phyloP scores from a whole-genome alignment of 2,888 invertebrate species.

The Orthosia incerta region DNA sequence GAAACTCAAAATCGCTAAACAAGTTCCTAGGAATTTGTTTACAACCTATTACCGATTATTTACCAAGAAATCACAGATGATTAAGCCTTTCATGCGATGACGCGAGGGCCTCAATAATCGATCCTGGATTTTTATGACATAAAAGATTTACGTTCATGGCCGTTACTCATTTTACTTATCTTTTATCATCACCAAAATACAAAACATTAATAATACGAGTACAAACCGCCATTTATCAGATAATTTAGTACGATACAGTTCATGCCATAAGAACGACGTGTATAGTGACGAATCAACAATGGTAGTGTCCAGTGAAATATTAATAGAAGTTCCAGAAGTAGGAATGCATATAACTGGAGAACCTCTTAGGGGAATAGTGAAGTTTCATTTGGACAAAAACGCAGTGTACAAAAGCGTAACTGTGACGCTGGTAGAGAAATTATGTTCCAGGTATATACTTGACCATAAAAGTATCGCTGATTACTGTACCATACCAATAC shows the following conservation, averaged over 20 bases:
- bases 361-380: conserved; percentile 62
- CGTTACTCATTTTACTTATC: conserved; percentile 18
- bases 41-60: neutral
- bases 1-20: neutral
- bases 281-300: conserved; percentile 42
- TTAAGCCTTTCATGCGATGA: neutral
- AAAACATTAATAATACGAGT: neutral
- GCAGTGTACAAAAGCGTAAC: conserved; percentile 58
- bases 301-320: conserved; percentile 68
- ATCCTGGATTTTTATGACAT: neutral
- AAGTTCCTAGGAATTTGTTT: neutral
- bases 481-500: conserved; percentile 6
- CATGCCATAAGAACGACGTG: neutral
- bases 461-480: conserved; percentile 34
- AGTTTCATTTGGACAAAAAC: conserved; percentile 59
- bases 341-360: conserved; percentile 61
- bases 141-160: neutral
- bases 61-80: neutral
- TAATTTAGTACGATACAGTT: conserved; percentile 38
- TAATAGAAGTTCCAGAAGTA: conserved; percentile 48
- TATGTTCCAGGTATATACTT: conserved; percentile 25
- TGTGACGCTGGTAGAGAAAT: conserved; percentile 64
- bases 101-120: neutral
- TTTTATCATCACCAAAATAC: conserved; percentile 32
- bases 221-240: conserved; percentile 27